A percentile compares a stretch with the other conserved stretches of the same genome.
phyloP scores from a whole-genome alignment of 2,888 invertebrate species.

The Mylabris sibirica region DNA sequence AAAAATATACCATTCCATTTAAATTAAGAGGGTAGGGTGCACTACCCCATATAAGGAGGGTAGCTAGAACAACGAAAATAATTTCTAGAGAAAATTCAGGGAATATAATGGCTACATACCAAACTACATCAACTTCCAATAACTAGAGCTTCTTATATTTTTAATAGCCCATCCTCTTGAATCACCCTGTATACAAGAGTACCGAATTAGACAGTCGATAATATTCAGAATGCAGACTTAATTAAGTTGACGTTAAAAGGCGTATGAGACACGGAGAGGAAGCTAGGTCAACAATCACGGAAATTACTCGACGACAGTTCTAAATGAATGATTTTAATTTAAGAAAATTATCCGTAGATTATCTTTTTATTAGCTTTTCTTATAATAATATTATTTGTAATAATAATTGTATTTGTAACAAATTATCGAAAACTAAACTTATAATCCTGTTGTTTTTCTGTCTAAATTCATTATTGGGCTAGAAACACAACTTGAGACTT shows the following conservation, averaged over 20 bases:
- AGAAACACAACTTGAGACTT: not conserved
- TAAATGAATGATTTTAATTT: conserved; percentile 36
- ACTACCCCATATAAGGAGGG: too few relatives aligned
- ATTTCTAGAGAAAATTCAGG: too few relatives aligned
- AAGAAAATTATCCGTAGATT: not conserved
- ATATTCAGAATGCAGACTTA: conserved; percentile 42
- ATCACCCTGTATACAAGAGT: too few relatives aligned
- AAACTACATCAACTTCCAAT: too few relatives aligned
- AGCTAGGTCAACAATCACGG: conserved; percentile 37
- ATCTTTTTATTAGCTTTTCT: conserved; percentile 1
- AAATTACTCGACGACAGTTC: conserved; percentile 36
- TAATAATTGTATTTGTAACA: not conserved
- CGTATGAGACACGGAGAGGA: conserved; percentile 19
- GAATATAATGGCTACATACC: too few relatives aligned
- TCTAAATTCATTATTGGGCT: conserved; percentile 19
- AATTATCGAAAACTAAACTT: not conserved
- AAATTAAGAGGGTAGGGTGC: too few relatives aligned
- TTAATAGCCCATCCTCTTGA: too few relatives aligned
- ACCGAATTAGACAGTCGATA: conserved; percentile 38
- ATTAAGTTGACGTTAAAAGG: conserved; percentile 35
- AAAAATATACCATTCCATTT: too few relatives aligned
- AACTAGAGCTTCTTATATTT: too few relatives aligned
- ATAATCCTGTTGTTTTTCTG: not conserved
- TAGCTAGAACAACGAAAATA: too few relatives aligned
- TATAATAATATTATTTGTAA: conserved; percentile 1